These are phyloP conservation scores for Tortrix viridana DNA, from an alignment of 2,888 invertebrate species.

Conservation along the genomic window DNA sequence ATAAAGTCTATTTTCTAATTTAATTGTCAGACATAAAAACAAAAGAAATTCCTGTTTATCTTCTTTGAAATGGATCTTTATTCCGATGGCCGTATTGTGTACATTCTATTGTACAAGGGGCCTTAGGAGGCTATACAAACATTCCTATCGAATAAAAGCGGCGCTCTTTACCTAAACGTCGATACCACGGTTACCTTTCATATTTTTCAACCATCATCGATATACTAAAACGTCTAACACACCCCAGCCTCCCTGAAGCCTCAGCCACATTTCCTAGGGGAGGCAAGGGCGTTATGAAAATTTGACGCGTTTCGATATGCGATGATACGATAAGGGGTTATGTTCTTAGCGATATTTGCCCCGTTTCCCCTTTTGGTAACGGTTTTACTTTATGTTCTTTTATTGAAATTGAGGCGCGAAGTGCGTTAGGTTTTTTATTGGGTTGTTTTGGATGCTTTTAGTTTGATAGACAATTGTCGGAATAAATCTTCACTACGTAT, in stretches of 20 bases:
- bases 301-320: conserved; percentile 73
- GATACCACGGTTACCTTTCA: conserved; percentile 47
- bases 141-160: background rate
- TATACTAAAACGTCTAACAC: conserved; percentile 58
- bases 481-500: too few relatives aligned
- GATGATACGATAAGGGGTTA: conserved; percentile 71
- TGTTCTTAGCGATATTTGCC: conserved; percentile 51
- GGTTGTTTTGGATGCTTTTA: conserved; percentile 7
- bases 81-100: too few relatives aligned
- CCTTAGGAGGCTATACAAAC: too few relatives aligned
- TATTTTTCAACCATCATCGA: conserved; percentile 67
- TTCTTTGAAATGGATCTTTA: too few relatives aligned
- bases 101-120: too few relatives aligned
- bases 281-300: conserved; percentile 68
- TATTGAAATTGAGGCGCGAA: conserved; percentile 36
- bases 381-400: conserved; percentile 29
- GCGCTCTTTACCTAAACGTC: conserved; percentile 9
- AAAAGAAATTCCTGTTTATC: too few relatives aligned
- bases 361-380: conserved; percentile 46
- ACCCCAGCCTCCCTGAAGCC: conserved; percentile 28
- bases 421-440: conserved; percentile 21
- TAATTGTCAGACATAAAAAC: too few relatives aligned
- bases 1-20: too few relatives aligned
- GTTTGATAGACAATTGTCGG: conserved; percentile 16
- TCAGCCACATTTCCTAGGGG: conserved; percentile 67